Percentiles rank a stretch among this genome's conserved stretches.
Evolutionary conservation across 2,888 invertebrate species (phyloP).

Genomic region (Spodoptera exigua): DNA sequence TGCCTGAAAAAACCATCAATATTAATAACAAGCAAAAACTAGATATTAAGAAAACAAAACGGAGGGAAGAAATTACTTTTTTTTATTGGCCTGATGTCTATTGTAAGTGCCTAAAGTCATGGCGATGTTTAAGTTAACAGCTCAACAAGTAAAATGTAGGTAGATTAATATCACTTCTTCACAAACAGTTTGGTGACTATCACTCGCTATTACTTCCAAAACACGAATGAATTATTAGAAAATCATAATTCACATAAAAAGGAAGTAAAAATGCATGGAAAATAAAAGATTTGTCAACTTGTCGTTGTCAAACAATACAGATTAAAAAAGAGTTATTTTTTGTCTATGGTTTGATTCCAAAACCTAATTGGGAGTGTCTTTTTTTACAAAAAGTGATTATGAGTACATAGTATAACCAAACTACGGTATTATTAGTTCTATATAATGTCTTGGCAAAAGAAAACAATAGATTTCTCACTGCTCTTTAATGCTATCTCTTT

Average conservation of each 20-base stretch:
- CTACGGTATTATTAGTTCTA: too few species aligned
- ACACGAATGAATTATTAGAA: slow-evolving; percentile 61
- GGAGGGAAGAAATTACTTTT: slow-evolving; percentile 72
- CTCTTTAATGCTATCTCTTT: too few species aligned
- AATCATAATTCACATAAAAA: slow-evolving; percentile 45
- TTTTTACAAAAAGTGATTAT: too few species aligned
- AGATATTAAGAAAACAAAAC: slow-evolving; percentile 17
- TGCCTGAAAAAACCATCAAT: slow-evolving; percentile 73
- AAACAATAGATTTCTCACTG: too few species aligned
- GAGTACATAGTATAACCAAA: too few species aligned
- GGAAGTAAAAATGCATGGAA: slow-evolving; percentile 54
- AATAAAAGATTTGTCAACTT: slow-evolving; percentile 58
- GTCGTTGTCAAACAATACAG: slow-evolving; percentile 58
- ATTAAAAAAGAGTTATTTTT: slow-evolving; percentile 33
- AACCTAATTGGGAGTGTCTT: too few species aligned
- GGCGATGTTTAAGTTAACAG: slow-evolving; percentile 48
- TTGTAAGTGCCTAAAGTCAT: slow-evolving; percentile 87
- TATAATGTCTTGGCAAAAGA: too few species aligned
- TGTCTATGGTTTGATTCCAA: slow-evolving; percentile 38
- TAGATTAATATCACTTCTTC: slow-evolving; percentile 43
- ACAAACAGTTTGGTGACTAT: slow-evolving; percentile 33
- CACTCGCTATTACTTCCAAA: slow-evolving; percentile 52
- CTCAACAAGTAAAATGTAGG: slow-evolving; percentile 43
- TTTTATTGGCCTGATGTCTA: slow-evolving; percentile 83
- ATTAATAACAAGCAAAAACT: slow-evolving; percentile 34